Base-by-base conservation (phyloP, 1,140 invertebrate species). In the Leptestheria dahalacensis region DNA sequence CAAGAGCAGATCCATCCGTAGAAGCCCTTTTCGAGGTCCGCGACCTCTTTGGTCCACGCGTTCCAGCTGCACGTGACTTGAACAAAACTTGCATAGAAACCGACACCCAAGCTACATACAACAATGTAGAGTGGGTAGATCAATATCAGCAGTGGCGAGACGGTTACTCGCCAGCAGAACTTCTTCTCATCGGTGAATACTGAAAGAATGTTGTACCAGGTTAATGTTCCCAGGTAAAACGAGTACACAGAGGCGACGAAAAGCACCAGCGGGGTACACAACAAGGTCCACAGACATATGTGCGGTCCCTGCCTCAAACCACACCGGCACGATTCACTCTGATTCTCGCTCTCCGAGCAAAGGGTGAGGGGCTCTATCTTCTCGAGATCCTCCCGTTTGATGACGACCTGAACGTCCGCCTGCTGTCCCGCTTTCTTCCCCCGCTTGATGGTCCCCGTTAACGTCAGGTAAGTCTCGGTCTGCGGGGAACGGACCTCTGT, bases 1-100 rank as follows among this genome's bases (percentile, higher is more conserved):
- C 77, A 72, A 48, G 78, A 78, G 70, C 84, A 86, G 29, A 86
- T 70, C 83, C 83, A 86, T 25, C 83, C 84, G 67, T 83, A 86
- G 70, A 86, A 86, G 1, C 84, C 84, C 71, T 86, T 86, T 62
- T 86, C 84, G 66, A 82, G 80, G 71, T 86, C 84, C 59, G 76
- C 77, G 9, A 85, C 77, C 72, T 84, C 82, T 63, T 78, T 79
- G 65, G 75, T 75, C 84, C 84, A 86, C 52, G 77, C 78, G 29
- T 75, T 75, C 57, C 78, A 81, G 65, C 77, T 79, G 70, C 82
- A 80, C 1, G 83, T 85, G 12, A 86, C 67, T 65, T 86, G 83
- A 25, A 78, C 74, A 61, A 82, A 68, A 12, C 80, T 79, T 23
- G 82, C 78, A 71, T 83, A 85, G n/a, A 84, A 52, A 1, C 79